Evolutionary conservation across 2,797 vertebrate genomes (phyloP).

Genomic region (Acanthurus leucopareius): DNA sequence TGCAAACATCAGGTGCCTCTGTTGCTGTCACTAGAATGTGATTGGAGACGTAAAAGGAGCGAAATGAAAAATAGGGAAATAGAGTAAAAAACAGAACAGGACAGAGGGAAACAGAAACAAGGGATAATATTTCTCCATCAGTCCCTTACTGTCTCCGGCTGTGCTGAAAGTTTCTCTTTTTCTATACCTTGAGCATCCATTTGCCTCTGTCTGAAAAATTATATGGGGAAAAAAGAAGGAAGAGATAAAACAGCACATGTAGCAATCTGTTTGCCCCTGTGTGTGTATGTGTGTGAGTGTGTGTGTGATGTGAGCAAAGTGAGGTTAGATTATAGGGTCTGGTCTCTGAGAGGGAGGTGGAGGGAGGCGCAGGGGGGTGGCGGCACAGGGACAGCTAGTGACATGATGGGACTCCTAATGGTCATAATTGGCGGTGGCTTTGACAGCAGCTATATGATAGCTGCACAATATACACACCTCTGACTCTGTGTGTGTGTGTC

Average conservation of each 20-base stretch:
- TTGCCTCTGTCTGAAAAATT: conserved; percentile 49
- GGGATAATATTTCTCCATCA: conserved; percentile 3
- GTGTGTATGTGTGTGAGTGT: conserved; percentile 11
- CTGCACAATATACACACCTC: conserved; percentile 92
- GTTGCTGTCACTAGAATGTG: conserved; percentile 39
- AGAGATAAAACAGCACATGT: conserved; percentile 73
- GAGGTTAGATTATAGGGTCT: conserved; percentile 98
- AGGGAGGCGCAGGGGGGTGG: conserved; percentile 87
- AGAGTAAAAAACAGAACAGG: conserved; percentile 23
- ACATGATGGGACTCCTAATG: conserved; percentile 99
- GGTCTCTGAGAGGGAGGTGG: conserved; percentile 83
- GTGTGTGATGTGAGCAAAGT: conserved; percentile 93
- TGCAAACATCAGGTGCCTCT: conserved; percentile 59
- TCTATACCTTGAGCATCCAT: conserved; percentile 42
- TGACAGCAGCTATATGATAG: conserved; percentile 99
- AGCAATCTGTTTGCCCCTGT: conserved; percentile 75
- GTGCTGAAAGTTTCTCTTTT: conserved; percentile 45
- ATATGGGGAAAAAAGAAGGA: conserved; percentile 60
- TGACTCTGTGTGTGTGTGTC: conserved; percentile 41
- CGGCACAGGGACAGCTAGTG: conserved; percentile 92
- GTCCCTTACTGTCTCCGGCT: conserved; percentile 8
- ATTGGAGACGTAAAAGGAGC: neutral
- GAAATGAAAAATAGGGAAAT: conserved; percentile 23
- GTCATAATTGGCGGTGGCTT: conserved; percentile 98
- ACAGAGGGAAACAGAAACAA: neutral